Evolutionary conservation across 2,113 vertebrate species (phyloP).

Genomic region (Myrmecophaga tridactyla): DNA sequence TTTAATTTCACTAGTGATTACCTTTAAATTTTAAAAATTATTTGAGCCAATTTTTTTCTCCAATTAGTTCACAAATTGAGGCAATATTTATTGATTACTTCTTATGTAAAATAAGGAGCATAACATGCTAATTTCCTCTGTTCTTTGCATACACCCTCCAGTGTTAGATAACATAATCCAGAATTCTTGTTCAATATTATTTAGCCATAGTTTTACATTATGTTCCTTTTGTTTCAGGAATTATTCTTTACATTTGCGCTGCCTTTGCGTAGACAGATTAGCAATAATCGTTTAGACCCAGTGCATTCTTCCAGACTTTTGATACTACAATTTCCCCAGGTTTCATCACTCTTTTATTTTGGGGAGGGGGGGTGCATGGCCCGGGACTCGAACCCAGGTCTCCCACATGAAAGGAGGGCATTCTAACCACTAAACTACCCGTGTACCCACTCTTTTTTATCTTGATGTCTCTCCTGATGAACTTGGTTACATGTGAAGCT

Average conservation of each 20-base stretch:
- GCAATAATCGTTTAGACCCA: neutral
- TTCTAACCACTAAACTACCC: too few relatives aligned
- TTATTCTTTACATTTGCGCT: neutral
- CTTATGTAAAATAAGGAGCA: neutral
- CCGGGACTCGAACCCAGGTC: too few relatives aligned
- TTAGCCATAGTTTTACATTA: neutral
- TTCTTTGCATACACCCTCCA: neutral
- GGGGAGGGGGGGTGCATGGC: too few relatives aligned
- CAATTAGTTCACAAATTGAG: neutral
- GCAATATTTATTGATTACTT: neutral
- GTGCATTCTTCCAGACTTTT: too few relatives aligned
- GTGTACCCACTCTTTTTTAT: too few relatives aligned
- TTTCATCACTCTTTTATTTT: neutral
- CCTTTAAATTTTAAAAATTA: neutral
- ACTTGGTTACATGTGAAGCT: too few relatives aligned
- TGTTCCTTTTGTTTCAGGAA: neutral
- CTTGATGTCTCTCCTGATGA: neutral
- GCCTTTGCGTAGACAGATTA: neutral
- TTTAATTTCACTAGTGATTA: neutral
- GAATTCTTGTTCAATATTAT: neutral
- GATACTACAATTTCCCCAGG: neutral
- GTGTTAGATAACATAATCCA: neutral
- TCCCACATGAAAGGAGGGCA: too few relatives aligned
- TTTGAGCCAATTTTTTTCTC: neutral
- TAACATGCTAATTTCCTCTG: neutral